Base-by-base conservation (phyloP, 2,888 invertebrate species). In the Agrenia bidenticulata region DNA sequence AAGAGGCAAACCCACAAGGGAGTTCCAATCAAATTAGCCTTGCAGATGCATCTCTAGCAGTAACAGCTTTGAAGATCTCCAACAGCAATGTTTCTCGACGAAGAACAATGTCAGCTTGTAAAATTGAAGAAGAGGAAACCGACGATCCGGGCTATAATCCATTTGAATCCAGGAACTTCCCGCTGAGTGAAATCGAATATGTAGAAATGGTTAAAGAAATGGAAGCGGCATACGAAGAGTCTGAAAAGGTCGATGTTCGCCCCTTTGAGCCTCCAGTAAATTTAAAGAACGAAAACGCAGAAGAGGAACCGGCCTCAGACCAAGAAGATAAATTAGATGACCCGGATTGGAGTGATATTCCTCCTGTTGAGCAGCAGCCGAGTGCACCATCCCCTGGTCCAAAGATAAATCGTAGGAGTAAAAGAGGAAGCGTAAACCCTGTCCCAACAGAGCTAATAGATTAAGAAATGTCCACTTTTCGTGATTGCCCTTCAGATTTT, bases 21-120 rank as follows among this genome's bases (percentile, higher is more conserved):
- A 27, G n/a, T 59, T 15, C 17, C 5, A 51, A 37, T 26, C 63
- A 60, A 19, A 51, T 67, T 37, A 59, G 63, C 39, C 41, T 58
- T 21, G 68, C 64, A 23, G 68, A 61, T 17, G 68, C 68, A 21
- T 57, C 69, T 45, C 32, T 69, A 24, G 69, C 69, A 53, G 69
- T 63, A 27, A 61, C 65, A 54, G 69, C 69, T 39, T 60, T 69
- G 60, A 69, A 69, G 51, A 49, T 63, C 39, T n/a, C 23, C 11
- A 21, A 37, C 17, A 19, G n/a, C 39, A 57, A 19, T 57, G 41
- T 4, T 4, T 37, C 57, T 45, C 50, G 62, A 1, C 54, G 62
- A 53, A 53, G 62, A 23, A 62, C 62, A 1, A 27, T 45, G 4
- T 62, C 62, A 1, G 9, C 19, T 15, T 51, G 53, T 15, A 54